Evolutionary conservation across 2,797 vertebrate species (phyloP), one percentile per base, ranked within the genome.

Genomic region (Miichthys miiuy): DNA sequence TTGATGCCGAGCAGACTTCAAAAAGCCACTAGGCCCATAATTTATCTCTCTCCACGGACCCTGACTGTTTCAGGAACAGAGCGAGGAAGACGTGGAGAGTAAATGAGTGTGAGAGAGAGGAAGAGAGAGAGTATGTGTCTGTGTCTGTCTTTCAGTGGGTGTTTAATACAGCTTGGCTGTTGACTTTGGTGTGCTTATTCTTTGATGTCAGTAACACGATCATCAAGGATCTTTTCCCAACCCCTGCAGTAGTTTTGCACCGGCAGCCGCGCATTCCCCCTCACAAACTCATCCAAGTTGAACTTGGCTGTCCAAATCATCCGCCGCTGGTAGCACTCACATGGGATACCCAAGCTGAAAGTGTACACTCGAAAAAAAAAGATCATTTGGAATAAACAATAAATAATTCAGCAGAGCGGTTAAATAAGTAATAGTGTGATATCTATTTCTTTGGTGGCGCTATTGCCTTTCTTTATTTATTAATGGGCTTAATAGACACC

Each of bases 351-450:
- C 83, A 88, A 81, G 81, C 89, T 88, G 91, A 92, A 90, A 92
- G 90, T 87, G 90, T 92, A 90, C 80, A 89, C 88, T 88, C 6
- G 62, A 25, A 27, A 88, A 91, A 87, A 90, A 92, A 93, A 93
- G 90, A 93, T 94, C 77, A 93, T 95, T 93, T 93, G 90, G 91
- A 94, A 95, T 95, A 95, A 94, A 94, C 92, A 93, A 91, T 95
- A 90, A 95, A 95, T 95, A 88, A 95, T 95, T 95, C 88, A 95
- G 81, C 54, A 30, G 73, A 68, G 73, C 18, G 50, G 88, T 93
- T 95, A 90, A 95, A 95, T 95, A 95, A 95, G 91, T 95, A 93
- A 95, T 94, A 92, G 85, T 87, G 89, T 84, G 90, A 93, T 94
- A 94, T 95, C 93, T 93, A 92, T 93, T 93, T 92, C 93, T 94